Evolutionary conservation across 2,797 vertebrate genomes (phyloP).

Genomic region (Amblyopsis hoosieri): DNA sequence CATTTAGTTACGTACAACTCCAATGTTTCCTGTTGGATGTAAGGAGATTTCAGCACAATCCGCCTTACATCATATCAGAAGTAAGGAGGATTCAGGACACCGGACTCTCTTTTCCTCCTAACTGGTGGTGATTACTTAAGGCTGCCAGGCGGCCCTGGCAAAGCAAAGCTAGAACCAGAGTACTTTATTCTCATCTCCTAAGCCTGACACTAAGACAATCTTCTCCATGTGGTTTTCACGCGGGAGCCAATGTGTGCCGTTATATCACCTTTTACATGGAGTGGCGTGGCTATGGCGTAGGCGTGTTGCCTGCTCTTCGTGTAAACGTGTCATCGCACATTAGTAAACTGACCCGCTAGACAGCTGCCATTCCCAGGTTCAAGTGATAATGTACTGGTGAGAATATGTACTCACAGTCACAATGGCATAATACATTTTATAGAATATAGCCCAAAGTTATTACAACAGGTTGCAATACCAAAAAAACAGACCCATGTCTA

Average conservation of each 20-base stretch:
- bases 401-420: too few relatives aligned
- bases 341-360: neutral
- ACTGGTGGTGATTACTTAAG: neutral
- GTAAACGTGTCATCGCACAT: conserved; percentile 19
- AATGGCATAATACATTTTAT: too few relatives aligned
- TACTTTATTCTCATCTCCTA: conserved; percentile 21
- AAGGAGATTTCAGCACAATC: too few relatives aligned
- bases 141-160: conserved; percentile 34
- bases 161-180: conserved; percentile 14
- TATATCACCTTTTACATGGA: conserved; percentile 27
- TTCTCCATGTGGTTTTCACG: conserved; percentile 77
- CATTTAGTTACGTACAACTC: too few relatives aligned
- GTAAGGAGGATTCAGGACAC: too few relatives aligned
- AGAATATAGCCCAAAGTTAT: conserved; percentile 8
- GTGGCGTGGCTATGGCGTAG: conserved; percentile 16
- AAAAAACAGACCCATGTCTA: conserved; percentile 47
- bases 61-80: too few relatives aligned
- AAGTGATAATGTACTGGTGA: too few relatives aligned
- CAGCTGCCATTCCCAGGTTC: neutral
- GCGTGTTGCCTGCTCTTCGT: neutral
- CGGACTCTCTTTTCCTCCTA: too few relatives aligned
- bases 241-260: conserved; percentile 34
- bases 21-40: too few relatives aligned
- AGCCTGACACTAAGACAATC: conserved; percentile 58
- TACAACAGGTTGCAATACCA: conserved; percentile 52